Evolutionary conservation across 2,797 vertebrate genomes (phyloP), one percentile per base, ranked within the genome.

Genomic region (Carcharodon carcharias): DNA sequence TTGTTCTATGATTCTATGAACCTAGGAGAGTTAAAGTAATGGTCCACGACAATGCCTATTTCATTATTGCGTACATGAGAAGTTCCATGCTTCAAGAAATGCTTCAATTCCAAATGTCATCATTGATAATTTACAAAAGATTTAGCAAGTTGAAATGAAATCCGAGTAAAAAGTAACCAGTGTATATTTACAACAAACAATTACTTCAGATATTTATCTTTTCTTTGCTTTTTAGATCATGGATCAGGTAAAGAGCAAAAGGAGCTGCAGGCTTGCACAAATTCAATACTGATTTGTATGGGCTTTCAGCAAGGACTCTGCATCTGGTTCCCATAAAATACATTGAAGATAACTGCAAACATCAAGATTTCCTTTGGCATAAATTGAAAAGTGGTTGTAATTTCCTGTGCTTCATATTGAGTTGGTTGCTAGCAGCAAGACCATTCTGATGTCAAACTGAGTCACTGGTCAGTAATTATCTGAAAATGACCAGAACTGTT

Each of bases 251-350:
- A 45, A 61, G 54, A 58, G 56, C 28, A 18, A 92, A 71, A 54
- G 40, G 23, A 71, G 65, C 23, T 54, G 54, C 69, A 77, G 50
- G 50, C 69, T 18, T 77, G 40, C 5, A 21, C 69, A 77, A 56
- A 77, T 56, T 95, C 45, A 35, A 16, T 21, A 56, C 2, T 35
- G 77, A 35, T 95, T 50, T 73, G 12, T 45, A 45, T 67, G 91
- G 61, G 23, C 63, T 65, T 97, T 97, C 97, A 61, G 96, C 92
- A 96, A 61, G 96, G 96, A 63, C 58, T 96, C 95, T 97, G 69
- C 96, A 97, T 97, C 97, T 98, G 97, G 97, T 97, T 98, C 96
- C 88, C 96, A 97, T 95, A 73, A 95, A 56, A 54, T 97, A 97
- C 96, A n/a, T 67, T 96, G 93, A 96, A 97, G 97, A 97, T 96